Base-by-base conservation (phyloP, 2,113 vertebrate genomes). In the Nibea coibor region DNA sequence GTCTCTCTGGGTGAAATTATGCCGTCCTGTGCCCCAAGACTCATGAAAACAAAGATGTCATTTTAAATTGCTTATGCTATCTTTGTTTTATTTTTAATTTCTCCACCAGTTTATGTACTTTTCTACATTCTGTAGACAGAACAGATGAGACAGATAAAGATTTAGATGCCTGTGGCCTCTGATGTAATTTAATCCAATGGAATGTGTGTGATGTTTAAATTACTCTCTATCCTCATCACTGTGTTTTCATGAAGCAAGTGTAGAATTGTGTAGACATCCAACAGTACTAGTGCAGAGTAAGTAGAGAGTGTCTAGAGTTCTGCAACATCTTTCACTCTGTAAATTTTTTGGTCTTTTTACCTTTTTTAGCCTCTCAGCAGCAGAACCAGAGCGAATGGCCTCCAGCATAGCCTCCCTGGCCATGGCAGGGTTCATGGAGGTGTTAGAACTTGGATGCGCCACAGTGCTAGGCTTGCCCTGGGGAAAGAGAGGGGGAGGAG, bases 321-420 rank as follows among this genome's bases (percentile, higher is more conserved):
- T 62, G 12, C 10, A 50, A 65, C 12, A 54, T 35, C 42, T 16
- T 31, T 42, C 5, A 57, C 28, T 56, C 26, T 50, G n/a, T 20
- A 22, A 47, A 43, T 10, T 8, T 70, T 56, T 31, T 22, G 65
- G 8, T 42, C 57, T 72, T 6, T n/a, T 42, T 94, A 99, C 98
- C 97, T 97, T 99, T 93, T 94, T 96, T 56, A 99, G 88, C 43
- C 93, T 94, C 9, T 96, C 95, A 1, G 96, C 97, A n/a, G 96
- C 97, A 3, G 95, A 90, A 72, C 98, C 97, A 0, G 97, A 97
- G 70, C 97, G 97, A 81, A 99, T 99, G 28, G 97, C 97, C 19
- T 98, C 97, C 95, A 99, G 62, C 45, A 99, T 87, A 39, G 96
- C 97, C 83, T 96, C 94, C 69, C 97, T 94, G 64, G 95, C 92